Evolutionary conservation across 2,797 vertebrate species (phyloP), one percentile per base, ranked within the genome.

Genomic region (Oreonectes daqikongensis): DNA sequence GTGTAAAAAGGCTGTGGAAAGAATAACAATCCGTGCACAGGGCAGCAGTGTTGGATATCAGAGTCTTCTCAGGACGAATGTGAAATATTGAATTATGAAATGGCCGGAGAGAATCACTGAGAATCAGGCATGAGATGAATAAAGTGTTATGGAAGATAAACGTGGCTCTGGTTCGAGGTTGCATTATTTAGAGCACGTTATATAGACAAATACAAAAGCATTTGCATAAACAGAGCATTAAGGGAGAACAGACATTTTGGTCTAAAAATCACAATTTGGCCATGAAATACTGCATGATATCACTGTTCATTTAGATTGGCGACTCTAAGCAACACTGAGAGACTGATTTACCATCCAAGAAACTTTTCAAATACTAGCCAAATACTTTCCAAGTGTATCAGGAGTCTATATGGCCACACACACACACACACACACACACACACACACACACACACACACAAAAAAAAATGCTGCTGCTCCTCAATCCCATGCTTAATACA

Each of bases 271-370:
- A 17, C 64, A 66, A 8, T 6, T 38, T 75, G 72, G 63, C 60
- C 79, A 82, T 55, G 14, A 68, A 17, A 72, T 71, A 59, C 32
- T 12, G 28, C 12, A 75, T 75, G 64, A 75, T 52, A 59, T 75
- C 73, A 75, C n/a, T n/a, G n/a, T n/a, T n/a, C n/a, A n/a, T n/a
- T n/a, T n/a, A n/a, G n/a, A n/a, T n/a, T n/a, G n/a, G n/a, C n/a
- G n/a, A n/a, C n/a, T n/a, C n/a, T n/a, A n/a, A n/a, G n/a, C n/a
- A n/a, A 89, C 92, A 92, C n/a, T n/a, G n/a, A n/a, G 92, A 91
- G 93, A 86, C 92, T 95, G 95, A 97, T 96, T 95, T 94, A 97
- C 95, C 92, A 93, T 90, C 88, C 71, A 20, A 64, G 87, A 89
- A 88, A 91, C 91, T 72, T 92, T 92, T 93, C 94, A 14, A 42